A percentile compares a stretch with the other conserved stretches of the same genome.
These are phyloP conservation scores for Enteromius argenteus DNA, from an alignment of 2,797 vertebrate species.

Conservation along the genomic window DNA sequence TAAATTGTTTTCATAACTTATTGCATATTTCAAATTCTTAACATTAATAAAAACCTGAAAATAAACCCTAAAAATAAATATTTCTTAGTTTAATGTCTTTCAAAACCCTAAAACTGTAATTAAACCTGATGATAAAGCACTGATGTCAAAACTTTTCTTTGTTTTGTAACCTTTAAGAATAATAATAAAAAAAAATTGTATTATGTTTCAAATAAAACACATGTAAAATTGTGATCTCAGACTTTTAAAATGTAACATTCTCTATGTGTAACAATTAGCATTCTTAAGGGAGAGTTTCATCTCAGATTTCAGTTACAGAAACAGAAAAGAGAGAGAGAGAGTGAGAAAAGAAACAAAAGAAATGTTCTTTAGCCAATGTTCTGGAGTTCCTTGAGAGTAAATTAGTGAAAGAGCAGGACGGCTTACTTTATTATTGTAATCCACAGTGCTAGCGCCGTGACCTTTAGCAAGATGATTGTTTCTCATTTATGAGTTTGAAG, in stretches of 20 bases:
- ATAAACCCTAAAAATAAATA: neutral
- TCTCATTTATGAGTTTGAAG: constrained; percentile 85
- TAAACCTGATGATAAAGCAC: neutral
- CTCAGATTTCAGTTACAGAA: constrained; percentile 17
- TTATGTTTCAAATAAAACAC: neutral
- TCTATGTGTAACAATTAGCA: constrained; percentile 30
- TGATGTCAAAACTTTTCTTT: neutral
- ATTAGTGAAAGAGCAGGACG: constrained; percentile 69
- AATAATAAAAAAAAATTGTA: neutral
- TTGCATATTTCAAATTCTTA: neutral
- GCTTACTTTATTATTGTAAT: constrained; percentile 84
- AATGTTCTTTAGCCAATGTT: constrained; percentile 54
- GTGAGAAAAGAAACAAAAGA: constrained; percentile 40
- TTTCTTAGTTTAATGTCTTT: neutral
- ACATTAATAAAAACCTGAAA: neutral
- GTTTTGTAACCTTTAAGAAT: neutral
- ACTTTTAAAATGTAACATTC: neutral
- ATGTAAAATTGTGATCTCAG: neutral
- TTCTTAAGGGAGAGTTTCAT: constrained; percentile 47
- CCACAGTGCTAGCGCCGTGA: constrained; percentile 79
- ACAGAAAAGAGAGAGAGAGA: constrained; percentile 9
- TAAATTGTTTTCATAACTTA: neutral
- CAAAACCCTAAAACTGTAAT: neutral
- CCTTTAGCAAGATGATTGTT: constrained; percentile 84
- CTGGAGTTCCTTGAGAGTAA: constrained; percentile 65